Evolutionary conservation across 2,797 vertebrate species (phyloP), one percentile per base, ranked within the genome.

Genomic region (Melanotaenia parkinsoni): DNA sequence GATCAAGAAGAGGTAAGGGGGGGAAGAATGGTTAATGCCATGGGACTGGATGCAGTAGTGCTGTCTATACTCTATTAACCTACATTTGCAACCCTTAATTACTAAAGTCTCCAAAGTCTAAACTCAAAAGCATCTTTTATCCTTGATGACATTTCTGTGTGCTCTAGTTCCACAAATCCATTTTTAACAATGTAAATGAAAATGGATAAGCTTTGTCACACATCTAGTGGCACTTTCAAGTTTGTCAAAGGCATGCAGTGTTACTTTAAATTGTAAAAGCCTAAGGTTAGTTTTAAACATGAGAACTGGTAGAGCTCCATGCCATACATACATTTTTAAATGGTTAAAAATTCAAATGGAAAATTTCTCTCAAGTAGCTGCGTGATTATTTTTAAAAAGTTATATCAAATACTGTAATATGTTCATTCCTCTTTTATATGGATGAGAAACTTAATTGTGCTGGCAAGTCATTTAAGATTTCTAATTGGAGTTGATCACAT

Each of bases 71-170:
- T 86, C 63, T 81, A 80, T 86, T 85, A 86, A 63, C 76, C 81
- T 83, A 86, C 67, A 71, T 88, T 79, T 87, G 80, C 51, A 82
- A 16, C 35, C 47, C 45, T 74, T 80, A 79, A 84, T 88, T 88
- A 85, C 67, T 63, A 60, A 69, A 80, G 60, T 80, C 76, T 85
- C 76, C 63, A 50, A 84, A 70, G 82, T 79, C 64, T 72, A 69
- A 79, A 76, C 56, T 69, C 67, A 74, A 70, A 79, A 38, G 50
- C 57, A 50, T 66, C 45, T 79, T 79, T 76, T 10, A 75, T 51
- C 53, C 45, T 78, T 79, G 75, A 72, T 86, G 69, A 77, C 63
- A 75, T 70, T 60, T 80, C 37, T 58, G 57, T 68, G 38, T 73
- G 74, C 69, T 79, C 76, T 73, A 75, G 50, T 76, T 88, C 24